Base-by-base conservation (phyloP, 2,888 invertebrate genomes). In the Fragum whitleyi region DNA sequence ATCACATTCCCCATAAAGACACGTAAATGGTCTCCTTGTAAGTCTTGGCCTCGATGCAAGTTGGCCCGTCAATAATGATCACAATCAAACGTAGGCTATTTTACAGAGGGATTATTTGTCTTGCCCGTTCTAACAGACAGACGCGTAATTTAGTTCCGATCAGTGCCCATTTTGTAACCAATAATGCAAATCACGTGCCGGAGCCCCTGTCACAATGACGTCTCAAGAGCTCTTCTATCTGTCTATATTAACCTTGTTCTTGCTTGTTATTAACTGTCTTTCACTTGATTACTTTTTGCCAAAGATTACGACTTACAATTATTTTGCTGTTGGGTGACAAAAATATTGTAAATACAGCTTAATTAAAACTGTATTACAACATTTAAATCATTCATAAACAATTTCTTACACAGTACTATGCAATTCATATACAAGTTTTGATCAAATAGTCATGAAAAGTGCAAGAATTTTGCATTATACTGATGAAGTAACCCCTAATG, bases 151-250 rank as follows among this genome's bases (percentile, higher is more conserved):
- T 65, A 65, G 39, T 42, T 42, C 42, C 36, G 65, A 21, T 65
- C 65, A 42, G 65, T 42, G 65, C 23, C 65, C 65, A 65, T 26
- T 65, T 65, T 39, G 42, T 65, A n/a, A 42, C n/a, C 65, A 65
- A 39, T 65, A 65, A 65, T 65, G 65, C 65, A 65, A 39, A 65
- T 65, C 65, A 65, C 42, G 65, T 36, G 28, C 42, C 42, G 9
- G 11, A 9, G 9, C 9, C 23, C 39, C 9, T 39, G 42, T 65
- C 21, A 39, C 39, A 42, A 26, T 42, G 65, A 42, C 14, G 42
- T 39, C 42, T 42, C 23, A 2, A 65, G 42, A 14, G 42, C 9
- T 14, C 42, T 21, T 42, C 1, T 14, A 21, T 19, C 65, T 11
- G 65, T 65, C 65, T 42, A 36, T 42, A 42, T 42, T 65, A 65